These are phyloP conservation scores for Amphipoea oculea DNA, from an alignment of 2,888 invertebrate species.

Conservation along the genomic window DNA sequence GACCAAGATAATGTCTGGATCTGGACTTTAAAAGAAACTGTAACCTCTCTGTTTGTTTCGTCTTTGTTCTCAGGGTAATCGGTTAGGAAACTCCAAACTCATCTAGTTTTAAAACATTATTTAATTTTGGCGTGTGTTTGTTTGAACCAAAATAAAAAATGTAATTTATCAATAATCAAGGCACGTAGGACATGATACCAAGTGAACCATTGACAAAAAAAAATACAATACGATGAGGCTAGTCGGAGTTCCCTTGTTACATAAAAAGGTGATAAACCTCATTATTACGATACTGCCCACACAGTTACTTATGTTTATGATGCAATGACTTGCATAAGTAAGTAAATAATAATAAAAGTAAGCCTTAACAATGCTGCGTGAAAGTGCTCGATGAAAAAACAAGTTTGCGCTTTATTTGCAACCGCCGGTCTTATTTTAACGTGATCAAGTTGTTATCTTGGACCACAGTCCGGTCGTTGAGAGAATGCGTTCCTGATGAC, in stretches of 20 bases:
- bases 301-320: slow-evolving; percentile 3
- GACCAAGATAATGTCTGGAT: neutral
- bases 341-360: slow-evolving; percentile 35
- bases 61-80: neutral
- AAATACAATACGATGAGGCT: neutral
- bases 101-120: neutral
- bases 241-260: neutral
- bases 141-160: neutral
- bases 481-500: neutral
- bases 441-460: slow-evolving; percentile 1
- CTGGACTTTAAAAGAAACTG: too few species aligned
- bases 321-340: slow-evolving; percentile 34
- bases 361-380: slow-evolving; percentile 32
- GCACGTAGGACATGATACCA: neutral
- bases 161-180: neutral
- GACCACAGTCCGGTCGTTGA: neutral
- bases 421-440: neutral
- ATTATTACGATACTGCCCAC: neutral
- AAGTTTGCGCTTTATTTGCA: slow-evolving; percentile 26
- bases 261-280: neutral
- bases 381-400: slow-evolving; percentile 33
- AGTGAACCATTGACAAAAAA: neutral
- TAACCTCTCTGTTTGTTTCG: too few species aligned
- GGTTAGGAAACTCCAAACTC: neutral
- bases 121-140: neutral